Evolutionary conservation across 1,140 invertebrate genomes (phyloP).

Genomic region (Zelostemma sp.): DNA sequence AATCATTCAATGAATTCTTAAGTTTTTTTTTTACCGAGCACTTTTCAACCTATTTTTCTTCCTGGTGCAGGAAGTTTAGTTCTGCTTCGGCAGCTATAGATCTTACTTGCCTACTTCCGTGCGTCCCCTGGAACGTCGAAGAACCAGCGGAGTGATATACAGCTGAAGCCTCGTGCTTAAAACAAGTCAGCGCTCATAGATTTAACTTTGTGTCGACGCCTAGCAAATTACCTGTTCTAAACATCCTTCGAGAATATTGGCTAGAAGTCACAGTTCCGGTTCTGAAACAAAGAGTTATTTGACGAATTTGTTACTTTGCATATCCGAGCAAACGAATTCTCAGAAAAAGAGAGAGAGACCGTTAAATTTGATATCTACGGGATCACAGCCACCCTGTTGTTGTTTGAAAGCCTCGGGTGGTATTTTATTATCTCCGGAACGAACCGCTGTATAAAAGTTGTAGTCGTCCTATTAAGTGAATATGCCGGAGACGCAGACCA

Average conservation of each 20-base stretch:
- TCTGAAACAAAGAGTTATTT: constrained; percentile 31
- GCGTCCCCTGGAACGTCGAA: constrained; percentile 46
- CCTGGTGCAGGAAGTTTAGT: constrained; percentile 24
- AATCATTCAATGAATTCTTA: constrained; percentile 35
- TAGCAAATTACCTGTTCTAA: constrained; percentile 49
- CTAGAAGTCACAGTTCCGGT: constrained; percentile 39
- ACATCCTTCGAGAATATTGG: constrained; percentile 49
- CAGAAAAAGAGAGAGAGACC: not conserved
- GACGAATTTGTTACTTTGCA: constrained; percentile 35
- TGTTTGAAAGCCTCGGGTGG: constrained; percentile 36
- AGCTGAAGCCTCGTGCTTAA: constrained; percentile 39
- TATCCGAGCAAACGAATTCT: not conserved
- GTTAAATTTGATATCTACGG: not conserved
- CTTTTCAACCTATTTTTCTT: constrained; percentile 22
- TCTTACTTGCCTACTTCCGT: constrained; percentile 46
- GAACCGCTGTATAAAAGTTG: constrained; percentile 60
- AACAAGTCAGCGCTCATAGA: constrained; percentile 48
- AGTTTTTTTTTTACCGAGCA: constrained; percentile 8
- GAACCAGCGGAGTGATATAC: constrained; percentile 44
- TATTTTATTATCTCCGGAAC: constrained; percentile 56
- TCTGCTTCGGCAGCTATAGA: constrained; percentile 30
- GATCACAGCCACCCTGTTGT: constrained; percentile 29
- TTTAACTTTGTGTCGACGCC: constrained; percentile 51
- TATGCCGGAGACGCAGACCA: constrained; percentile 56
- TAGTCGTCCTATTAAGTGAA: constrained; percentile 60